Base-by-base conservation (phyloP, 2,797 vertebrate genomes). In the Cephalopachus bancanus region DNA sequence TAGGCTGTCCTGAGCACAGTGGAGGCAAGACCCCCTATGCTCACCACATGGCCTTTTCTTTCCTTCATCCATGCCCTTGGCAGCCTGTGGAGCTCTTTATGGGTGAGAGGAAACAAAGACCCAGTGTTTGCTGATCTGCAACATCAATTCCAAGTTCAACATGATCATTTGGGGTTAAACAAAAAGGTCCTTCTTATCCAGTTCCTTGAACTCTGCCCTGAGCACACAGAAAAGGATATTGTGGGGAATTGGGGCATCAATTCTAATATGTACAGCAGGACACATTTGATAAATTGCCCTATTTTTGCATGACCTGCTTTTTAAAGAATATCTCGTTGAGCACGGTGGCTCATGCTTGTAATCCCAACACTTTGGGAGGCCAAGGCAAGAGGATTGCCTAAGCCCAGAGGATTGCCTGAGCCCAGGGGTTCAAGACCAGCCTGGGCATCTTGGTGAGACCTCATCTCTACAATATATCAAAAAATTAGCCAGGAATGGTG, bases 131-230 rank as follows among this genome's bases (percentile, higher is more conserved):
- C 64, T 57, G 69, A 49, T n/a, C 28, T 30, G 51, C 76, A 71
- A 37, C 71, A 7, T 30, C 67, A 19, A 26, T 65, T 64, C 64
- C 24, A 37, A 80, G 75, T 55, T 37, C 69, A 91, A 16, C 26
- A 10, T 2, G 2, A 30, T 75, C 16, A 78, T 57, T 75, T 44
- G 30, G 49, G 83, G 55, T 91, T 95, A 59, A 89, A 76, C 5
- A 76, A 65, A 44, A 83, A 93, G 64, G 62, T 51, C 75, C 24
- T 91, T 89, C 57, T 10, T 55, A 79, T 8, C 4, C 88, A 44
- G 20, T 75, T 71, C 75, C 49, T 79, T 95, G 60, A 95, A 89
- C 93, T 83, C 89, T 71, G 79, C 59, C 59, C 59, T 49, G 60
- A 81, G 78, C 33, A 59, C 72, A 78, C 0, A 1, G 15, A 84